Evolutionary conservation across 2,888 invertebrate genomes (phyloP).

Genomic region (Coenonympha glycerion): DNA sequence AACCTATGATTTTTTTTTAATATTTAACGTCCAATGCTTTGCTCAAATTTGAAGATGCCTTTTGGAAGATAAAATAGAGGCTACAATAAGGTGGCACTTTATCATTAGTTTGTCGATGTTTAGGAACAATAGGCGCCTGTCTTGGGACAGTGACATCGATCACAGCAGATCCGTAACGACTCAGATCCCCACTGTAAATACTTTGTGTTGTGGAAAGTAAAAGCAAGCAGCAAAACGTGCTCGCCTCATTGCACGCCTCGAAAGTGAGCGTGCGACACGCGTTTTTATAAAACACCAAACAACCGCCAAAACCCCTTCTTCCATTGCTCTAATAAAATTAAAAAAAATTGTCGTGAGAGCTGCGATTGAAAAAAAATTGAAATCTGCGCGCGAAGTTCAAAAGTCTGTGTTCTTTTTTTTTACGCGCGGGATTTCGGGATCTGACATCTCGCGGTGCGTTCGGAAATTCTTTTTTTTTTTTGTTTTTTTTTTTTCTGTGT

Average conservation of each 20-base stretch:
- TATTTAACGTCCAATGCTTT: too few species aligned
- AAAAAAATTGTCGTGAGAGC: neutral
- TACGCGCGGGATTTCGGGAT: slow-evolving; percentile 25
- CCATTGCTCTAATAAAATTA: slow-evolving; percentile 22
- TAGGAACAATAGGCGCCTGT: slow-evolving; percentile 15
- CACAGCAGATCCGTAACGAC: slow-evolving; percentile 20
- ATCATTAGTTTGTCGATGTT: too few species aligned
- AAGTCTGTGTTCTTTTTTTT: slow-evolving; percentile 29
- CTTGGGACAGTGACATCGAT: slow-evolving; percentile 19
- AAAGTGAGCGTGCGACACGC: slow-evolving; percentile 64
- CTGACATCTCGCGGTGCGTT: slow-evolving; percentile 25
- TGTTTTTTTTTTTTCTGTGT: slow-evolving; percentile 37
- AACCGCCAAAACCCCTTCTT: slow-evolving; percentile 47
- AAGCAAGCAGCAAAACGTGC: slow-evolving; percentile 52
- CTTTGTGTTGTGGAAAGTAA: slow-evolving; percentile 57
- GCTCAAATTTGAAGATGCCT: too few species aligned
- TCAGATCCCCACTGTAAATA: slow-evolving; percentile 57
- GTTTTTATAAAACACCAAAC: slow-evolving; percentile 36
- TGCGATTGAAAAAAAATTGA: neutral
- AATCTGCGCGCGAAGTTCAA: slow-evolving; percentile 27
- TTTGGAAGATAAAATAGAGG: neutral
- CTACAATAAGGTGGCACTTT: too few species aligned
- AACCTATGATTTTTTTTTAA: too few species aligned
- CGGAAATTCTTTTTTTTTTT: slow-evolving; percentile 19
- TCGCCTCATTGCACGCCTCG: slow-evolving; percentile 58